Conservation (phyloP, 1,140 invertebrate species). For the Lepeophtheirus salmonis region DNA sequence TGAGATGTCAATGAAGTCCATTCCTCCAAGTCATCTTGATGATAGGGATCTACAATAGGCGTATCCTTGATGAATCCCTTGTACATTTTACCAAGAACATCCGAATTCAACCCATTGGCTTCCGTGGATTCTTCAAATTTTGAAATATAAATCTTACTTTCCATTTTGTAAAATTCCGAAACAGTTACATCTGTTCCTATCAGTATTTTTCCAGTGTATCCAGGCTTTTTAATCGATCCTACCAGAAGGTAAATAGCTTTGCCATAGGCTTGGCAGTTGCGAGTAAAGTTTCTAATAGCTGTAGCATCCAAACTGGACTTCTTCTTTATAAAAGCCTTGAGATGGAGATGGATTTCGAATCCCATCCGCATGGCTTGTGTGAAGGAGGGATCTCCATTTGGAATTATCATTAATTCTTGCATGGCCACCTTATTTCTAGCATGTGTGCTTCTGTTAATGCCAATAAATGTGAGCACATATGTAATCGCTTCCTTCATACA, state of each 20-base stretch:
- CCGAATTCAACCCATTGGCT: constrained; percentile 48
- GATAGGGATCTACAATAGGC: constrained; percentile 88
- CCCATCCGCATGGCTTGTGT: constrained; percentile 98
- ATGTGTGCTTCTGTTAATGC: constrained; percentile 97
- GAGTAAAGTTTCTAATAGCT: constrained; percentile 96
- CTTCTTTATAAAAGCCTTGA: constrained; percentile 86
- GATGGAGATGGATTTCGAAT: constrained; percentile 83
- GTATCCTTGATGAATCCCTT: constrained; percentile 77
- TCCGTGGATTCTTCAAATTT: constrained; percentile 56
- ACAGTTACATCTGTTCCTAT: constrained; percentile 99
- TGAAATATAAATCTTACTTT: constrained; percentile 89
- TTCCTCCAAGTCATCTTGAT: constrained; percentile 76
- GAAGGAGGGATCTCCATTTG: constrained; percentile 70
- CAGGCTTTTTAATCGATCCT: constrained; percentile 77
- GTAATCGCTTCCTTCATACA: constrained; percentile 73
- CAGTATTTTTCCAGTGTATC: constrained; percentile 78
- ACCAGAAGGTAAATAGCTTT: constrained; percentile 70
- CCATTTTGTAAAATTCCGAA: constrained; percentile 74
- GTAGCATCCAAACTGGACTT: constrained; percentile 88
- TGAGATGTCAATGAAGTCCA: constrained; percentile 61
- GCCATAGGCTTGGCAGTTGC: constrained; percentile 90
- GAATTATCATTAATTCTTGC: constrained; percentile 81
- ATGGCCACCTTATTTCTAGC: constrained; percentile 37
- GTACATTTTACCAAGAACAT: constrained; percentile 68
- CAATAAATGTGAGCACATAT: constrained; percentile 93